These are phyloP conservation scores for Amphiprion ocellaris DNA, from an alignment of 2,113 vertebrate genomes.

Conservation along the genomic window DNA sequence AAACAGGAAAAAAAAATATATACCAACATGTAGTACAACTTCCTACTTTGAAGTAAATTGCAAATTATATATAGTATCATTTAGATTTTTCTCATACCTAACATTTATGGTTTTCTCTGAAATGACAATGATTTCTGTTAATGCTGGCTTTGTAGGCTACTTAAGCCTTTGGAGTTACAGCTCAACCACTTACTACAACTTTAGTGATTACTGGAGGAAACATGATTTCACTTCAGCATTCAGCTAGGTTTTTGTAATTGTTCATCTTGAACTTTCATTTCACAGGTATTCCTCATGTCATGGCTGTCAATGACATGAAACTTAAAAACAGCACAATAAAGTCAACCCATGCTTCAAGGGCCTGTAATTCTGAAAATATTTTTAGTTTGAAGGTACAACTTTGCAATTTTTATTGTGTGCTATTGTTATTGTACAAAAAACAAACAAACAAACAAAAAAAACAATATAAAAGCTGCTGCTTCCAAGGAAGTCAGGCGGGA, in stretches of 20 bases:
- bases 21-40: not conserved
- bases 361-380: no score
- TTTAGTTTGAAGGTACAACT: no score
- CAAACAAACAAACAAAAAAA: no score
- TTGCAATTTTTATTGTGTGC: no score
- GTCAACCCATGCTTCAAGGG: no score
- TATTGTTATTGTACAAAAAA: no score
- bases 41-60: not conserved
- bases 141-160: not conserved
- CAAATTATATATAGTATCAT: not conserved
- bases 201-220: not conserved
- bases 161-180: not conserved
- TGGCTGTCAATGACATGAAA: not conserved
- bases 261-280: not conserved
- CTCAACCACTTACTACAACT: not conserved
- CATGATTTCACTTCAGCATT: not conserved
- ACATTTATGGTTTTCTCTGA: not conserved
- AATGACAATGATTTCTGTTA: constrained; percentile 12
- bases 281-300: not conserved
- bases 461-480: no score
- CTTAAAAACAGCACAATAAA: not conserved
- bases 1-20: not conserved
- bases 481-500: no score
- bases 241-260: not conserved
- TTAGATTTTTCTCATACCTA: constrained; percentile 8